A percentile compares a stretch with the other conserved stretches of the same genome.
Evolutionary conservation across 1,140 invertebrate species (phyloP).

Genomic region (Nasonia giraulti): DNA sequence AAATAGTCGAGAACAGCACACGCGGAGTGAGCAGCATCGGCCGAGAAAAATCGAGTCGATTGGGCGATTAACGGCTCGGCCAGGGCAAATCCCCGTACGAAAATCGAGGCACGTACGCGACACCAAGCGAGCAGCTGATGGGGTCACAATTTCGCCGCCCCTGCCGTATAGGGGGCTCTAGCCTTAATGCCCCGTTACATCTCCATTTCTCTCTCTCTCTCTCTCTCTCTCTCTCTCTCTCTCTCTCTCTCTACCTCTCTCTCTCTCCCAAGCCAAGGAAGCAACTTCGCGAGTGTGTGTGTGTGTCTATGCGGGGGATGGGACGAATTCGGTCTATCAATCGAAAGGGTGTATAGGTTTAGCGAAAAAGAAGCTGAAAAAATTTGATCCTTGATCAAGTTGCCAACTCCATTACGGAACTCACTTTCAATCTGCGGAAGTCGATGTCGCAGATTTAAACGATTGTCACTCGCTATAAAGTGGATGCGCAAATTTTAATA

Average conservation of each 20-base stretch:
- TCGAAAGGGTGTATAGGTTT: no score
- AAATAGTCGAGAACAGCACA: no score
- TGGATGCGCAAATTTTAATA: neutral
- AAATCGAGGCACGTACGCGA: conserved; percentile 29
- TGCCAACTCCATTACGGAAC: no score
- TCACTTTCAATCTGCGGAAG: neutral
- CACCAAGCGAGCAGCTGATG: conserved; percentile 12
- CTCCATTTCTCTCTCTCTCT: neutral
- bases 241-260: no score
- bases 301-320: no score
- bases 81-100: conserved; percentile 1
- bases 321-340: no score
- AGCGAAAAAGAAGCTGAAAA: no score
- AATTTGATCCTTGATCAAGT: no score
- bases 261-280: neutral
- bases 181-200: neutral
- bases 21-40: neutral
- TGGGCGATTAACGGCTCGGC: conserved; percentile 19
- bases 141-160: neutral
- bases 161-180: no score
- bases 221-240: no score
- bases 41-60: conserved; percentile 29
- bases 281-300: no score
- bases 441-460: neutral
- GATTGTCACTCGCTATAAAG: neutral